Conservation (phyloP, 2,113 vertebrate genomes). For the Sceloporus undulatus region DNA sequence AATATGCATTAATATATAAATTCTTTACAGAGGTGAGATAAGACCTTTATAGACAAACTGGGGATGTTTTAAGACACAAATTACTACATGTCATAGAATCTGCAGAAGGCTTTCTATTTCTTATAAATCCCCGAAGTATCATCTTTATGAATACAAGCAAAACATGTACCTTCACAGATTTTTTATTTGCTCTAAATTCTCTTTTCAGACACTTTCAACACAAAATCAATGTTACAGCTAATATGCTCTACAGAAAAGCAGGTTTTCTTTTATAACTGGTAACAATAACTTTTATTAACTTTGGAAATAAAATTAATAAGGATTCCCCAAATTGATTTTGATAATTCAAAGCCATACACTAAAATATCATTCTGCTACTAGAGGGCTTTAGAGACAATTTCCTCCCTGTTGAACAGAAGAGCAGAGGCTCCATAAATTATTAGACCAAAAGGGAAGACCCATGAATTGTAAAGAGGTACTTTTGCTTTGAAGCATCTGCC, state of each 20-base stretch:
- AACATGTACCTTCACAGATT: slow-evolving; percentile 56
- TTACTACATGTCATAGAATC: slow-evolving; percentile 68
- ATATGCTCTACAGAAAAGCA: slow-evolving; percentile 54
- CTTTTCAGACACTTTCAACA: slow-evolving; percentile 69
- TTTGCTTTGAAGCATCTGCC: neutral
- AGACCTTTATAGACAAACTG: slow-evolving; percentile 71
- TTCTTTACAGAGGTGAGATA: slow-evolving; percentile 71
- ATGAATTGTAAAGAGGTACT: neutral
- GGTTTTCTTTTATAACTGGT: slow-evolving; percentile 57
- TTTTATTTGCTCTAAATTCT: slow-evolving; percentile 71
- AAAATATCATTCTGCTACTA: slow-evolving; percentile 2
- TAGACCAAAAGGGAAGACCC: neutral
- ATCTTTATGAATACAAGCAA: slow-evolving; percentile 66
- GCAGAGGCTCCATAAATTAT: slow-evolving; percentile 1
- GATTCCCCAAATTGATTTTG: slow-evolving; percentile 52
- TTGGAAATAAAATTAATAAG: slow-evolving; percentile 56
- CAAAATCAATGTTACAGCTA: slow-evolving; percentile 69
- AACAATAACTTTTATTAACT: slow-evolving; percentile 63
- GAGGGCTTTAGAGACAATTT: slow-evolving; percentile 20
- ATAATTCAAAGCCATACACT: slow-evolving; percentile 19
- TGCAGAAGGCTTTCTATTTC: slow-evolving; percentile 72
- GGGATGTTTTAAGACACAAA: slow-evolving; percentile 66
- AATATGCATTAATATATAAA: slow-evolving; percentile 73
- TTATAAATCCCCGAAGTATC: slow-evolving; percentile 67
- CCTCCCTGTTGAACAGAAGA: neutral